phyloP scores from a whole-genome alignment of 2,888 invertebrate genomes.

The Scaptomyza parva region DNA sequence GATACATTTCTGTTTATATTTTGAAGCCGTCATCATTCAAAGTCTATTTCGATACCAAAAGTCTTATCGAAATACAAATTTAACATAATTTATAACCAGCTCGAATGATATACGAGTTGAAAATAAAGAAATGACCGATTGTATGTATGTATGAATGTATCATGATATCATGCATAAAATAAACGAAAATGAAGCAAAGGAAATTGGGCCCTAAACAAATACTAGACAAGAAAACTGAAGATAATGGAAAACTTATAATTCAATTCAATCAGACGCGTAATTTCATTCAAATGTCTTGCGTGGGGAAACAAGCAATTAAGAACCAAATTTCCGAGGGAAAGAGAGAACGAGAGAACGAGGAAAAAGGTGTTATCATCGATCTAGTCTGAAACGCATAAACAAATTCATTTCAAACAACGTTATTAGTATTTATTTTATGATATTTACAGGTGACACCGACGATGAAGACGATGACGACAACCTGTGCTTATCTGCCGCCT shows the following conservation, averaged over 20 bases:
- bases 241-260: constrained; percentile 48
- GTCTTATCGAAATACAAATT: constrained; percentile 48
- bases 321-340: constrained; percentile 46
- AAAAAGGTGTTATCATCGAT: constrained; percentile 49
- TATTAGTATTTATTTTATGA: constrained; percentile 55
- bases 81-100: constrained; percentile 47
- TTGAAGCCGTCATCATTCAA: constrained; percentile 47
- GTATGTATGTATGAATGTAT: constrained; percentile 13
- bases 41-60: constrained; percentile 16
- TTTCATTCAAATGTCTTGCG: constrained; percentile 70
- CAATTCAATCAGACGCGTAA: constrained; percentile 71
- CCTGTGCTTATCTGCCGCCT: constrained; percentile 44
- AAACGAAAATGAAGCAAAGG: constrained; percentile 15
- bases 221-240: constrained; percentile 30
- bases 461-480: constrained; percentile 26
- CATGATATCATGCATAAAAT: constrained; percentile 45
- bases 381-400: constrained; percentile 48
- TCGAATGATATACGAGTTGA: constrained; percentile 23
- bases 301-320: constrained; percentile 72
- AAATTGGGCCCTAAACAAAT: constrained; percentile 72
- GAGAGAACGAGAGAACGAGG: background rate
- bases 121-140: constrained; percentile 51
- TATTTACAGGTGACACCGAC: constrained; percentile 58
- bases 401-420: constrained; percentile 53
- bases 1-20: constrained; percentile 21